These are phyloP conservation scores for Amorpha juglandis DNA, from an alignment of 2,888 invertebrate species.

Conservation along the genomic window DNA sequence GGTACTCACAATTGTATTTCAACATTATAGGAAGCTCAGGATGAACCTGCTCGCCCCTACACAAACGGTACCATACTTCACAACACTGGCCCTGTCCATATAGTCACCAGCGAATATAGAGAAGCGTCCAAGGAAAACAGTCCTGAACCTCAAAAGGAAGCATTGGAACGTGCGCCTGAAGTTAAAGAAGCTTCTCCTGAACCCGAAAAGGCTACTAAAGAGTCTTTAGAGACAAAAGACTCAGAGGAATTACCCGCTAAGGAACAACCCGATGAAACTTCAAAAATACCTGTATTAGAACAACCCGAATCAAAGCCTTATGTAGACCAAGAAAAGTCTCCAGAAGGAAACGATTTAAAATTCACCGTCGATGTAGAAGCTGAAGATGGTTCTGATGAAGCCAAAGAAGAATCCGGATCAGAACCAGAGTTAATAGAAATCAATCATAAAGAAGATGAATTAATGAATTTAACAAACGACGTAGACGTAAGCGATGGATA, in stretches of 20 bases:
- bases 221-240: conserved; percentile 13
- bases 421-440: conserved; percentile 38
- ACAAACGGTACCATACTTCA: conserved; percentile 74
- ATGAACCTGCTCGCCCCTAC: conserved; percentile 71
- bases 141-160: conserved; percentile 46
- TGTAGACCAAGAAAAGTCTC: conserved; percentile 7
- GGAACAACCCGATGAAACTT: conserved; percentile 32
- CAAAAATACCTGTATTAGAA: conserved; percentile 14
- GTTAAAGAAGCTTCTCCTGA: conserved; percentile 39
- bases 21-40: conserved; percentile 67
- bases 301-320: background rate
- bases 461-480: conserved; percentile 49
- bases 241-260: conserved; percentile 15
- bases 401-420: conserved; percentile 36
- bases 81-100: conserved; percentile 72
- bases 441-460: conserved; percentile 39
- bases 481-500: conserved; percentile 49
- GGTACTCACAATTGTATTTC: background rate
- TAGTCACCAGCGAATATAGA: conserved; percentile 70
- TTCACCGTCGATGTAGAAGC: conserved; percentile 33
- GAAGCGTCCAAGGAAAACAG: conserved; percentile 58
- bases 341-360: conserved; percentile 25
- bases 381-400: conserved; percentile 27
- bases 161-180: conserved; percentile 38
- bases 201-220: conserved; percentile 29